These are phyloP conservation scores for Crotophaga sulcirostris DNA, from an alignment of 2,113 vertebrate species.

Conservation along the genomic window DNA sequence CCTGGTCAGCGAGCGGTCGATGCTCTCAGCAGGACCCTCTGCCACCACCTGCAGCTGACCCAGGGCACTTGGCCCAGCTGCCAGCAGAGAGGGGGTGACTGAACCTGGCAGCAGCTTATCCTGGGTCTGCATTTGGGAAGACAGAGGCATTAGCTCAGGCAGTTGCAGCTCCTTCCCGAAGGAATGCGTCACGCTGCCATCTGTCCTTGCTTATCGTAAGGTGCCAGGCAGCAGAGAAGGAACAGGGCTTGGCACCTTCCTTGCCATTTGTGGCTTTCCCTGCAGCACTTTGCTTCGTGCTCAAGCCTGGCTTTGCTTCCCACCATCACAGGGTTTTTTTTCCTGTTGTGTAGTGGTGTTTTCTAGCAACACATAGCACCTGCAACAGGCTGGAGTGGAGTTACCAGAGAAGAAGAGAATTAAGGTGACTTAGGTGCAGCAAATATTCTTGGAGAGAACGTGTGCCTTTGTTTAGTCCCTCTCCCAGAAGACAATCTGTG, in stretches of 20 bases:
- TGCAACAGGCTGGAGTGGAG: not conserved
- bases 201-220: not conserved
- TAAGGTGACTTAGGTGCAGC: accelerated
- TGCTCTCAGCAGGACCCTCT: not conserved
- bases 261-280: not conserved
- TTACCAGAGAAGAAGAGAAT: not conserved
- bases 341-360: not conserved
- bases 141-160: not conserved
- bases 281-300: not conserved
- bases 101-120: not conserved
- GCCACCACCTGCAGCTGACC: not conserved
- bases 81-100: too few relatives aligned
- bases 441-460: accelerated
- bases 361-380: not conserved
- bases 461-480: not conserved
- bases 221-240: not conserved
- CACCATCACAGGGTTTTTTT: not conserved
- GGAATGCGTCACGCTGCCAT: not conserved
- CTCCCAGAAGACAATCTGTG: not conserved
- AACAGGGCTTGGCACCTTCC: not conserved
- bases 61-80: not conserved
- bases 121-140: accelerated
- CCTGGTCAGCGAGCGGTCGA: not conserved
- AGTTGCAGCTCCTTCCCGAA: not conserved
- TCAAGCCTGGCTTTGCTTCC: not conserved